A percentile compares a stretch with the other conserved stretches of the same genome.
Evolutionary conservation across 2,113 vertebrate species (phyloP).

Genomic region (Pedetes capensis): DNA sequence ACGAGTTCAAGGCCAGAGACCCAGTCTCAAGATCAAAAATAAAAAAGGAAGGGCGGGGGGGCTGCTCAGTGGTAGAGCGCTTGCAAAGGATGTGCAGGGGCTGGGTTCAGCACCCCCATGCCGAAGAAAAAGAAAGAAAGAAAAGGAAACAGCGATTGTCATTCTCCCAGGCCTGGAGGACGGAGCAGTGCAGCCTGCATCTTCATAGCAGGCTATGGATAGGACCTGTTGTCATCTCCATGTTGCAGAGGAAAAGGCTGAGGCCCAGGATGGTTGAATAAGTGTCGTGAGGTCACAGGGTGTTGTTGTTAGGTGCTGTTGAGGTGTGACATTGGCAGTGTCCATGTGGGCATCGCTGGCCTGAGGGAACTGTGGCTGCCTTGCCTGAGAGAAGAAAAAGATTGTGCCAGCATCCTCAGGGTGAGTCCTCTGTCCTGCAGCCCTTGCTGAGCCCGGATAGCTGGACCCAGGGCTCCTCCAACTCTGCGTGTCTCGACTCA

Average conservation of each 20-base stretch:
- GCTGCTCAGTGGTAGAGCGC: too few species aligned
- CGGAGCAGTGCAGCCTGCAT: neutral
- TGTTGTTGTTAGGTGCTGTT: too few species aligned
- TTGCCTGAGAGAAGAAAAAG: neutral
- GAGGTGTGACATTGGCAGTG: neutral
- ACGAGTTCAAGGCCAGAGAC: too few species aligned
- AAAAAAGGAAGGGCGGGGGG: too few species aligned
- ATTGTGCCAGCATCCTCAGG: neutral
- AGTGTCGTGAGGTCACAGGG: neutral
- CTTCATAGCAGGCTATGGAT: neutral
- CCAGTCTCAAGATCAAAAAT: too few species aligned
- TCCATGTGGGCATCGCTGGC: neutral
- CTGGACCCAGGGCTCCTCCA: neutral
- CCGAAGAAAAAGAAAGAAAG: too few species aligned
- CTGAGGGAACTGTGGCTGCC: neutral
- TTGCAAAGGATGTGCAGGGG: too few species aligned
- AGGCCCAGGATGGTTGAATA: neutral
- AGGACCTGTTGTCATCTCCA: neutral
- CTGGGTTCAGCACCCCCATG: too few species aligned
- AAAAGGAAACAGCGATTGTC: too few species aligned
- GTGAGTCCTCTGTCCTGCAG: neutral
- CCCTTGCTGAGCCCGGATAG: neutral
- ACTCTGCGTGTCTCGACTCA: neutral
- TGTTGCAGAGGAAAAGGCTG: slow-evolving; percentile 12
- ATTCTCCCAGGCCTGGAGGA: neutral